These are phyloP conservation scores for Sebastes elongatus DNA, from an alignment of 2,797 vertebrate genomes.

Conservation along the genomic window DNA sequence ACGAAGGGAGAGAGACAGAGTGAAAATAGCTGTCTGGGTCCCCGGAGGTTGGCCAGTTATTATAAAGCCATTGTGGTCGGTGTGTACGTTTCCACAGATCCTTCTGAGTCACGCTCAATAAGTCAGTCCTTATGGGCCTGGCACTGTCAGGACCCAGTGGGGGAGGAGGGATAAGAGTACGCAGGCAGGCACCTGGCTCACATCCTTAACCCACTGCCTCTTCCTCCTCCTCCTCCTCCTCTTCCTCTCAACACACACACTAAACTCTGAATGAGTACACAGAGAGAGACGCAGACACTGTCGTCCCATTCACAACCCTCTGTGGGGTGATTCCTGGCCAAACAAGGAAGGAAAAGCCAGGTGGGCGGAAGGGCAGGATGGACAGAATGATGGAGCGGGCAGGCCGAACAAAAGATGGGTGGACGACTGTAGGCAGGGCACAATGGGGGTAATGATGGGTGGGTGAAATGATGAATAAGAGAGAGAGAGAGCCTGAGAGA, in stretches of 20 bases:
- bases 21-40: conserved; percentile 79
- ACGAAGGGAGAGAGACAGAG: conserved; percentile 66
- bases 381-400: conserved; percentile 56
- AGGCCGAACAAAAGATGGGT: conserved; percentile 58
- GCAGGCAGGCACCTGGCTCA: conserved; percentile 70
- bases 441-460: conserved; percentile 64
- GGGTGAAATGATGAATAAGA: conserved; percentile 64
- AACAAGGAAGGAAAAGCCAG: conserved; percentile 73
- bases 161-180: conserved; percentile 53
- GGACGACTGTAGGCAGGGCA: conserved; percentile 53
- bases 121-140: conserved; percentile 75
- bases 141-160: conserved; percentile 49
- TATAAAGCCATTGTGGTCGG: conserved; percentile 81
- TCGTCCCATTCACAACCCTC: conserved; percentile 66
- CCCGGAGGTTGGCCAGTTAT: conserved; percentile 74
- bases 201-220: conserved; percentile 65
- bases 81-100: conserved; percentile 73
- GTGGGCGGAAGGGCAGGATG: conserved; percentile 69
- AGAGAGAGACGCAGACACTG: conserved; percentile 64
- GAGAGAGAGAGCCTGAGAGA: conserved; percentile 1
- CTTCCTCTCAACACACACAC: conserved; percentile 50
- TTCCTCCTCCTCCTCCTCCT: conserved; percentile 41
- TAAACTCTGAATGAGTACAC: conserved; percentile 41
- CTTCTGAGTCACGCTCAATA: conserved; percentile 77
- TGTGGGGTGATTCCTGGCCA: conserved; percentile 68